Evolutionary conservation across 2,113 vertebrate genomes (phyloP).

Genomic region (Edolisoma coerulescens): DNA sequence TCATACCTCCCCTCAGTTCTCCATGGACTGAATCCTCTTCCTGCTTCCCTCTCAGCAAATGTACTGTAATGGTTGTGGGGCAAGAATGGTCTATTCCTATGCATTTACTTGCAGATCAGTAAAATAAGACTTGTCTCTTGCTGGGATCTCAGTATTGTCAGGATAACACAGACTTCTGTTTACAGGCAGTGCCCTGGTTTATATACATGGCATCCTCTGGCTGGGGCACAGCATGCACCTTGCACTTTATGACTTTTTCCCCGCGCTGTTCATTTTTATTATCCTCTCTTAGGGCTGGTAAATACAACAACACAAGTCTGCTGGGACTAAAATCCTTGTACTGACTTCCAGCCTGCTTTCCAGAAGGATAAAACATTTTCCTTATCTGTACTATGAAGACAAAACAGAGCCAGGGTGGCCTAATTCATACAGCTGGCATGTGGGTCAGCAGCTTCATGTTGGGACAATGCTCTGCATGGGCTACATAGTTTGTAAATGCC

Average conservation of each 20-base stretch:
- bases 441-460: neutral
- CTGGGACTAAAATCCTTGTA: neutral
- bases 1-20: neutral
- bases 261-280: neutral
- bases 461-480: neutral
- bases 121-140: neutral
- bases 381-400: slow-evolving; percentile 20
- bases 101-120: neutral
- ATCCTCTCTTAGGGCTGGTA: neutral
- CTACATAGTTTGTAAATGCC: neutral
- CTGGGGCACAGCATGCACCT: neutral
- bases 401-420: slow-evolving; percentile 10
- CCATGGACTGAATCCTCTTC: neutral
- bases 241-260: neutral
- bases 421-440: neutral
- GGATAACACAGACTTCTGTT: neutral
- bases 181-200: neutral
- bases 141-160: neutral
- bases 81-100: neutral
- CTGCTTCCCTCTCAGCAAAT: neutral
- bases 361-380: neutral
- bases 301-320: neutral
- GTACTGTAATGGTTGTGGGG: neutral
- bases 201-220: accelerated
- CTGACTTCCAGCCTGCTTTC: neutral